phyloP scores from a whole-genome alignment of 1,140 invertebrate species.

The Bilobella aurantiaca region DNA sequence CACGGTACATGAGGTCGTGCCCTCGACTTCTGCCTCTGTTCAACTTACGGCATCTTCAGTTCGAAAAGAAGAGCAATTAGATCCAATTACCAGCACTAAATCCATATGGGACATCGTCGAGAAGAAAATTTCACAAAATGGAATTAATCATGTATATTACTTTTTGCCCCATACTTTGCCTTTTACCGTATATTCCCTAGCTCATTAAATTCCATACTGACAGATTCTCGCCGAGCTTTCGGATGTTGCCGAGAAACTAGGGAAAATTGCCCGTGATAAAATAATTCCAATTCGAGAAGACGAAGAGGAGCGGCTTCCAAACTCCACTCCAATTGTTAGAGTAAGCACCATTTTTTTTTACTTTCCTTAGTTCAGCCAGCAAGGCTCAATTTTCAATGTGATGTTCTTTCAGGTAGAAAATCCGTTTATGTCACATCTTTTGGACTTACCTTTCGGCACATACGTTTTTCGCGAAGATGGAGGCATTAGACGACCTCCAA shows the following conservation, averaged over 20 bases:
- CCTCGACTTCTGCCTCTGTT: background rate
- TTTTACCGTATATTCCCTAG: background rate
- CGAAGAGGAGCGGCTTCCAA: constrained; percentile 24
- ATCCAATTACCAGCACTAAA: background rate
- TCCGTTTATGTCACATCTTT: constrained; percentile 32
- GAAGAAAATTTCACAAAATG: constrained; percentile 20
- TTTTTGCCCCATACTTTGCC: background rate
- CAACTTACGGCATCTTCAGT: background rate
- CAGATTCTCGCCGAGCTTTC: constrained; percentile 25
- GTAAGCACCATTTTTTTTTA: too few species aligned
- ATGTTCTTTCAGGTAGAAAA: constrained; percentile 29
- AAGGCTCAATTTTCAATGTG: background rate
- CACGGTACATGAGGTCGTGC: background rate
- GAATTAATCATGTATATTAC: constrained; percentile 28
- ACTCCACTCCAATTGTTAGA: constrained; percentile 23
- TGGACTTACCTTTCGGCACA: constrained; percentile 33
- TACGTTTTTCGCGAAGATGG: constrained; percentile 31
- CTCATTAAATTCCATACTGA: background rate
- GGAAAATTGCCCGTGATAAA: constrained; percentile 30
- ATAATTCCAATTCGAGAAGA: constrained; percentile 32
- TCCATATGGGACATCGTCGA: constrained; percentile 28
- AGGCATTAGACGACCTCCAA: background rate
- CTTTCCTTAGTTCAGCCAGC: too few species aligned
- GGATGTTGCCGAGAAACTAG: constrained; percentile 29
- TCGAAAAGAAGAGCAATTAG: background rate